phyloP scores from a whole-genome alignment of 2,113 vertebrate species.

The Sigmodon hispidus region DNA sequence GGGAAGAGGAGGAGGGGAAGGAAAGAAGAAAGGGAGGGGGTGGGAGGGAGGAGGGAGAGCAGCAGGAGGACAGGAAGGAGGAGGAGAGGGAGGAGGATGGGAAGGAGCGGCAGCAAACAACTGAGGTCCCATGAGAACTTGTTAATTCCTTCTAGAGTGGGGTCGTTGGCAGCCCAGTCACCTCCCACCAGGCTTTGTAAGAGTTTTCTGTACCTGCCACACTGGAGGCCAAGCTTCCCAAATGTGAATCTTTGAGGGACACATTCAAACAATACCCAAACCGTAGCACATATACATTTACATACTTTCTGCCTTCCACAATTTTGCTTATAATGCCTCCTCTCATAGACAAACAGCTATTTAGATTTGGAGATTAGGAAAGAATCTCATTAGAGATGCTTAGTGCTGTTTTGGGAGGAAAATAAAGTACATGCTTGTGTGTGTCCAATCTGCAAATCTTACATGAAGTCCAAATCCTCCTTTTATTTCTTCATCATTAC shows the following conservation, averaged over 20 bases:
- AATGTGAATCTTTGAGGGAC: background rate
- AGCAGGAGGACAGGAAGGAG: background rate
- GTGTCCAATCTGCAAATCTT: background rate
- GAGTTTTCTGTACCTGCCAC: background rate
- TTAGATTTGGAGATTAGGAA: background rate
- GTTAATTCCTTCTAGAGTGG: background rate
- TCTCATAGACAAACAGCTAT: background rate
- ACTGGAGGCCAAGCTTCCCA: background rate
- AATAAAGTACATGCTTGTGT: background rate
- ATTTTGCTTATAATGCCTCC: background rate
- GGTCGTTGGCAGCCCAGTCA: too few species aligned
- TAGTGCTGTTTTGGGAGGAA: background rate
- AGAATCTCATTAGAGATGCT: background rate
- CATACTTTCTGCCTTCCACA: background rate
- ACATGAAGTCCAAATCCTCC: background rate
- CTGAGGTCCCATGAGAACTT: background rate
- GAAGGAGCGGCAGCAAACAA: background rate
- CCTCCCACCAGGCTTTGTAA: background rate
- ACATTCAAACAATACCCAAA: background rate
- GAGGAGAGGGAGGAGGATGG: background rate
- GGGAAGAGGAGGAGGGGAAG: background rate
- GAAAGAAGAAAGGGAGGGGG: background rate
- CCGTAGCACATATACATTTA: background rate
- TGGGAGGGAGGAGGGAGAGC: too few species aligned
- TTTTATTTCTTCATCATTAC: background rate